Base-by-base conservation (phyloP, 1,140 invertebrate species). In the Gryon sp. region DNA sequence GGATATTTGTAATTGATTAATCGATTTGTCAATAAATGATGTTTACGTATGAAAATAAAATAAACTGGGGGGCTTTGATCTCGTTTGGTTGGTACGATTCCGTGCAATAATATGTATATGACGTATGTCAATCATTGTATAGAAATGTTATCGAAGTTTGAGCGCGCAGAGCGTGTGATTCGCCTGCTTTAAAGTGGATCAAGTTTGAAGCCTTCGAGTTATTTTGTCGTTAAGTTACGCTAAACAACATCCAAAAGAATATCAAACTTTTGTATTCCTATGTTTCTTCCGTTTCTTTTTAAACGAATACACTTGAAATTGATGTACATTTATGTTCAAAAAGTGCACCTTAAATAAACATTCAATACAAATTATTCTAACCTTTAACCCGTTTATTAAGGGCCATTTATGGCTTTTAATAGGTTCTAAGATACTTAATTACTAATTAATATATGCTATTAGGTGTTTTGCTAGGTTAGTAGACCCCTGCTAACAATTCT, bases 11-110 rank as follows among this genome's bases (percentile, higher is more conserved):
- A 48, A 63, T 24, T 24, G 22, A 7, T 24, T 24, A 24, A 43
- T 66, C 46, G 41, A 34, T 68, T 68, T 30, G 55, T 38, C 48
- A 43, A 62, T 70, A 57, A 55, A 59, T 65, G 38, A 32, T 53
- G 34, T 55, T 15, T 19, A 38, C 3, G 43, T 57, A 50, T 46
- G 15, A 24, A 26, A 38, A 45, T 60, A 45, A 36, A 24, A 45
- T 53, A 73, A 46, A 52, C 59, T 46, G 50, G 38, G 20, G 53
- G 53, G 50, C 70, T 74, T 74, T 66, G 59, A 52, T 55, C 70
- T 28, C 38, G 24, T 38, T 50, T 65, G 34, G 18, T 41, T 16
- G 36, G 41, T 46, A 65, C 59, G 41, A 60, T 57, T 50, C 24
- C 43, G 50, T 57, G 43, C 63, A 48, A 68, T 68, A 68, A 68